Evolutionary conservation across 2,113 vertebrate species (phyloP), one percentile per base, ranked within the genome.

Genomic region (Lontra canadensis): DNA sequence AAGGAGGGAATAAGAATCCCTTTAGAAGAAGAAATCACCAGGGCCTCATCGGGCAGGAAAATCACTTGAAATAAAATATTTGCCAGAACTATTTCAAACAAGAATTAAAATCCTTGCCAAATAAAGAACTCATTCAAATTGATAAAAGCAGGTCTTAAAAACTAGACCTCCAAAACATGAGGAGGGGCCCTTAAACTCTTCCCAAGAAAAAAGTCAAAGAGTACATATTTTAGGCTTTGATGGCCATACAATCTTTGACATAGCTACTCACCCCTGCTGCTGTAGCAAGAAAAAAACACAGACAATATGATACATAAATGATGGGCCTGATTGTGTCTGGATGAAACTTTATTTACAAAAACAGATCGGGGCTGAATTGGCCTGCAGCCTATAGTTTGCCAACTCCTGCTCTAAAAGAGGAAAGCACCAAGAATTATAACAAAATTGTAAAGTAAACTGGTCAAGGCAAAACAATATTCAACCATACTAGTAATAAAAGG

Each of bases 321-420:
- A 78, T 73, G 25, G 31, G 4, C 34, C 34, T 23, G 34, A 23
- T 55, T 76, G 23, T 69, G n/a, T 79, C 67, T 80, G 20, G 39
- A 1, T 86, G 59, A 95, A 92, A 90, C 49, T 59, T 83, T 39
- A 83, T 49, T 87, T 44, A 87, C 17, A 87, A 93, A 90, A 81
- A 69, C 34, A 76, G 12, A 20, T 26, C 49, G 18, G 29, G 42
- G 18, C 1, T 86, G 52, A 47, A 84, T 29, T 71, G 4, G 3
- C 10, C 59, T 73, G 6, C 29, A 88, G 3, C 18, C 9, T 13
- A 65, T 42, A 80, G 31, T n/a, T 84, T 94, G 61, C 39, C 31
- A 83, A 79, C 23, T 7, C 34, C 36, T 95, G 20, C 6, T 49
- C 25, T 88, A 59, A 59, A n/a, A 81, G 0, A 78, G 26, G 67